These are phyloP conservation scores for Edolisoma coerulescens DNA, from an alignment of 2,113 vertebrate species.

Conservation along the genomic window DNA sequence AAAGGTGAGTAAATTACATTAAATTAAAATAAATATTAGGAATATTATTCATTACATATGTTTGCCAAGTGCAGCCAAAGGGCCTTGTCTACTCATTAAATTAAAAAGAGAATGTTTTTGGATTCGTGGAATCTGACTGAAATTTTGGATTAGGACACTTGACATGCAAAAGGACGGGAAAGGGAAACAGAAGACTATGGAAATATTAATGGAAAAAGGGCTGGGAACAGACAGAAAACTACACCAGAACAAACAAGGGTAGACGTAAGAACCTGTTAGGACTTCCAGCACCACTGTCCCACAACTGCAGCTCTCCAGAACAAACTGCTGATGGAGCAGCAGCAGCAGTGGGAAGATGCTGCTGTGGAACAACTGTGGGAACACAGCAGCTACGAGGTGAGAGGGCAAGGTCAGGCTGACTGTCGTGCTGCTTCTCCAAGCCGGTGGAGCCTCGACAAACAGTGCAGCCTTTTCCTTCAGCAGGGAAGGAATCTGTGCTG, in stretches of 20 bases:
- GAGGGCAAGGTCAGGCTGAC: not conserved
- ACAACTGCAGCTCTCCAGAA: not conserved
- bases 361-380: not conserved
- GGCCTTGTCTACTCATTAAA: not conserved
- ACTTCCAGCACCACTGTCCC: not conserved
- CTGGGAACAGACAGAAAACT: not conserved
- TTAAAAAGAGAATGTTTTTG: not conserved
- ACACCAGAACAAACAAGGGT: not conserved
- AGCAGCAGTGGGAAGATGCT: not conserved
- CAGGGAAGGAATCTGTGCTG: not conserved
- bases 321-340: not conserved
- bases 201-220: not conserved
- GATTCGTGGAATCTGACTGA: slow-evolving; percentile 3
- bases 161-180: not conserved
- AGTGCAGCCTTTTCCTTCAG: not conserved
- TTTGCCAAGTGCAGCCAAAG: not conserved
- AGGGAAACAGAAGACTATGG: not conserved
- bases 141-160: not conserved
- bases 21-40: slow-evolving; percentile 37
- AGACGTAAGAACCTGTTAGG: not conserved
- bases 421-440: not conserved
- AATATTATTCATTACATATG: not conserved
- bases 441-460: not conserved
- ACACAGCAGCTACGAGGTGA: not conserved
- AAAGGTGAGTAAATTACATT: not conserved